phyloP scores from a whole-genome alignment of 2,797 vertebrate species.

The Phalanger gymnotis region DNA sequence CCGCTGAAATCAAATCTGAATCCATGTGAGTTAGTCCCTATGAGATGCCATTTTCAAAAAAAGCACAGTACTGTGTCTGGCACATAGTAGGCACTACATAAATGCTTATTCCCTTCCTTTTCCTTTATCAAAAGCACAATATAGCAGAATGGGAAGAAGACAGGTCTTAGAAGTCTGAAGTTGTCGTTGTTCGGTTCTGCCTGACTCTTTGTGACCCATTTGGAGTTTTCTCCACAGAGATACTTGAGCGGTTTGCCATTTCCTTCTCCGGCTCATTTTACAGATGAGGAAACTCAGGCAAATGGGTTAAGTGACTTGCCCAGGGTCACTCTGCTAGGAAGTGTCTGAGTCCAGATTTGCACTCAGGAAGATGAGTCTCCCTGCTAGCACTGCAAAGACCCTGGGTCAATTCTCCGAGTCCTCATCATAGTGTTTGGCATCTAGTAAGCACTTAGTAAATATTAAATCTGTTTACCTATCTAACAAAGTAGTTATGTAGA shows the following conservation, averaged over 20 bases:
- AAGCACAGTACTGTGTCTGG: background rate
- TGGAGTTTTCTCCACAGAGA: background rate
- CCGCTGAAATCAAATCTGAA: background rate
- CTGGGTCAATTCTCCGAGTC: no score
- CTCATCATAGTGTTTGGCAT: no score
- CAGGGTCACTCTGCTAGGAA: background rate
- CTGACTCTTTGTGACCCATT: background rate
- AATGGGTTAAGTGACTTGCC: background rate
- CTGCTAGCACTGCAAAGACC: background rate
- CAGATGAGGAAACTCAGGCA: background rate
- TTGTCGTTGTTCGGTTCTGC: background rate
- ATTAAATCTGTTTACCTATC: no score
- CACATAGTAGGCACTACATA: background rate
- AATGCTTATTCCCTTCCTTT: background rate
- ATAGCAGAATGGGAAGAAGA: background rate
- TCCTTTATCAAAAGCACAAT: background rate
- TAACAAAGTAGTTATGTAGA: no score
- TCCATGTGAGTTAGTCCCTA: background rate
- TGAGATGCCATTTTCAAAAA: background rate
- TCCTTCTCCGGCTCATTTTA: background rate
- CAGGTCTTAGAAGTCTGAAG: background rate
- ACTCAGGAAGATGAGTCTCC: no score
- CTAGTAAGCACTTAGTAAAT: no score
- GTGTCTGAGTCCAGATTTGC: background rate
- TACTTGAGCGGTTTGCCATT: background rate